Evolutionary conservation across 1,140 invertebrate species (phyloP).

Genomic region (Lordiphosa clarofinis): DNA sequence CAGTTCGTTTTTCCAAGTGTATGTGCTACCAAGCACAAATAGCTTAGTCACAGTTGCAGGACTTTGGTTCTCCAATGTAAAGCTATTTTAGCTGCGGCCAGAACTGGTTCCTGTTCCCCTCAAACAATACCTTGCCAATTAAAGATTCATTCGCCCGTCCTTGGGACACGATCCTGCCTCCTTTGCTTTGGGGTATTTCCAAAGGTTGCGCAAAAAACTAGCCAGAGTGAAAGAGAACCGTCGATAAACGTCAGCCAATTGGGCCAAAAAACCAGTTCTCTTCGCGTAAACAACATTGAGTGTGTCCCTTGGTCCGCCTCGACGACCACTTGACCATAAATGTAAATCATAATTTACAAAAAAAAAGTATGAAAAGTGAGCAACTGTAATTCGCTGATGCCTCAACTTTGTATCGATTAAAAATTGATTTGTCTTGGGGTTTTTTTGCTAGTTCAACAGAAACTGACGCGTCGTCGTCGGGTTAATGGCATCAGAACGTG

Average conservation of each 20-base stretch:
- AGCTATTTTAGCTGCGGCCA: slow-evolving; percentile 7
- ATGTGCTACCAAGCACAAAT: slow-evolving; percentile 4
- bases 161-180: slow-evolving; percentile 10
- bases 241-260: slow-evolving; percentile 22
- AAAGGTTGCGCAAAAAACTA: slow-evolving; percentile 3
- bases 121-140: slow-evolving; percentile 14
- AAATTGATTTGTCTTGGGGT: slow-evolving; percentile 7
- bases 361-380: slow-evolving; percentile 16
- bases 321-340: slow-evolving; percentile 21
- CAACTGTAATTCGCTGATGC: slow-evolving; percentile 24
- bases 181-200: slow-evolving; percentile 5
- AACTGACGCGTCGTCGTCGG: slow-evolving; percentile 9
- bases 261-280: slow-evolving; percentile 34
- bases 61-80: slow-evolving; percentile 5
- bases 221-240: neutral
- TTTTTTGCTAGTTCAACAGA: slow-evolving; percentile 29
- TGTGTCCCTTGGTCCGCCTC: slow-evolving; percentile 6
- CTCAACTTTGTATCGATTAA: slow-evolving; percentile 16
- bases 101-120: slow-evolving; percentile 3
- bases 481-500: slow-evolving; percentile 41
- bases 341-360: slow-evolving; percentile 40
- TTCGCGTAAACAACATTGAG: slow-evolving; percentile 20
- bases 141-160: slow-evolving; percentile 4
- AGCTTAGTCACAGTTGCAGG: slow-evolving; percentile 29
- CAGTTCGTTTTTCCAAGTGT: too few relatives aligned